Percentiles rank a stretch among this genome's conserved stretches.
Conservation (phyloP, 2,113 vertebrate species). For the Ginglymostoma cirratum region DNA sequence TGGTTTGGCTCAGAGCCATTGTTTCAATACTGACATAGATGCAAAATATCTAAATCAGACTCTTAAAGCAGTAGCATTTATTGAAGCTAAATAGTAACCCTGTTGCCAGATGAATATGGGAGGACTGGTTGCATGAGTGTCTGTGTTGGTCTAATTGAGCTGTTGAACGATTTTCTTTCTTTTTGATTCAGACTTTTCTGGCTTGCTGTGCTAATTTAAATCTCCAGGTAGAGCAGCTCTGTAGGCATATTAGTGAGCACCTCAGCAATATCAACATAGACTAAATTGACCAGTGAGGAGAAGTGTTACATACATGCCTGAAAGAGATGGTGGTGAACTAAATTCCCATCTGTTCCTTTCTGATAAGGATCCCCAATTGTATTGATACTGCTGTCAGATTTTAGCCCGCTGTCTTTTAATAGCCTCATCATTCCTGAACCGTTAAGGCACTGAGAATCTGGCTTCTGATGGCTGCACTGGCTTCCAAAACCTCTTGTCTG, state of each 20-base stretch:
- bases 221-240: background rate
- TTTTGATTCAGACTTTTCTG: slow-evolving; percentile 2
- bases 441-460: background rate
- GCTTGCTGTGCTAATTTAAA: background rate
- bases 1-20: background rate
- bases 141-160: background rate
- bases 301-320: background rate
- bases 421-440: background rate
- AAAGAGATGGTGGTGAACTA: background rate
- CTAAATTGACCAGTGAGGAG: background rate
- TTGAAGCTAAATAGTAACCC: background rate
- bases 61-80: background rate
- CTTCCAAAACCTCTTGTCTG: background rate
- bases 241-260: background rate
- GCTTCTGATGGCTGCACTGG: background rate
- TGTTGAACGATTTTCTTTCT: background rate
- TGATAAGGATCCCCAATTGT: background rate
- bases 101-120: background rate
- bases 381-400: background rate
- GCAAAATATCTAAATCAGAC: background rate
- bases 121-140: too few species aligned
- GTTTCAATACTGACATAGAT: background rate
- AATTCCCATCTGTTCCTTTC: background rate
- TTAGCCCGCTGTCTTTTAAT: background rate
- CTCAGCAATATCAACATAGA: background rate